Evolutionary conservation across 2,888 invertebrate genomes (phyloP), one percentile per base, ranked within the genome.

Genomic region (Pollenia amentaria): DNA sequence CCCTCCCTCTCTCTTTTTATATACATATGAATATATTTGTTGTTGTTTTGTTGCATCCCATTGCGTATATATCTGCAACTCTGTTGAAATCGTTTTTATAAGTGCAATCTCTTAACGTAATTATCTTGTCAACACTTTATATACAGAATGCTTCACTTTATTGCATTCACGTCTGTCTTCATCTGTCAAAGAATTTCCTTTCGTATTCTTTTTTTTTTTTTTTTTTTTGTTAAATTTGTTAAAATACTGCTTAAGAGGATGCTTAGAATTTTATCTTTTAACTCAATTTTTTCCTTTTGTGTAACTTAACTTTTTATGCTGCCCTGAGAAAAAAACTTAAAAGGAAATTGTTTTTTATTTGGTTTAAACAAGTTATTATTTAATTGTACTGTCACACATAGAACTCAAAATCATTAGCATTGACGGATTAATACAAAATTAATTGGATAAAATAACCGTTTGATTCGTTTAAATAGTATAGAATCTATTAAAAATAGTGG

Each of bases 121-220:
- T 88, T 88, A 88, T 88, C 86, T 88, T 88, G 88, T 88, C 88
- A 88, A 86, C 88, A 86, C 88, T 84, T 82, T 82, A 77, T 73
- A 81, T 77, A 84, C 77, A 78, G 67, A 84, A 85, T 78, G 72
- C 77, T 78, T 84, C 84, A 81, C 62, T 67, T 79, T 82, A 76
- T 67, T 57, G 72, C 67, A 81, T 64, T 69, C 85, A 18, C 73
- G 80, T 84, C 84, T 77, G 80, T 84, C 80, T 72, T 76, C 75
- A 75, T 72, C 84, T 79, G 84, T 84, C 77, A 76, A 44, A 72
- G 65, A 73, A 72, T 72, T 85, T 64, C 42, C 57, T 72, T 72
- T 76, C 14, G 48, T 57, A 29, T 29, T 29, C 29, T 29, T 64
- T 48, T 18, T 48, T 29, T 46, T 48, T 48, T 12, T 18, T 72